Evolutionary conservation across 2,797 vertebrate species (phyloP), one percentile per base, ranked within the genome.

Genomic region (Tolypeutes matacus): DNA sequence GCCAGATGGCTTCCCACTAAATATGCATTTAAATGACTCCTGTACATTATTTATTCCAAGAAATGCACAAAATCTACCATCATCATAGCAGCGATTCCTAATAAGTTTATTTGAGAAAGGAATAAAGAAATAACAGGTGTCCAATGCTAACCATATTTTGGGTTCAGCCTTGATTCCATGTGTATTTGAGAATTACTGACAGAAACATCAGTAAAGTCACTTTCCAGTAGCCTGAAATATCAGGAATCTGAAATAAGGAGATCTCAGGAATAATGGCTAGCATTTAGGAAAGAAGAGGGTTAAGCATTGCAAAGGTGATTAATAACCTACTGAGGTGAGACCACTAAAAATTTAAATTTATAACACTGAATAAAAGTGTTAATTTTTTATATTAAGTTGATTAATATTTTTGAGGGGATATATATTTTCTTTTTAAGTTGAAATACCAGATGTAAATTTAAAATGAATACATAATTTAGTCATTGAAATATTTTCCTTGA

Each of bases 1-100:
- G 72, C 86, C 97, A 97, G 97, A 97, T 95, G 96, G 96, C 92
- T 97, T 93, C 82, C 93, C 67, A 93, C 89, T 95, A 73, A 92
- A 84, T 92, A 97, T 86, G 93, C 75, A 95, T 96, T 89, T 95
- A 85, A 97, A 97, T 80, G 46, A 94, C 89, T 95, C 94, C 77
- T 92, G 76, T 91, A 86, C 23, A 95, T 97, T 94, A 96, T 96
- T 96, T 97, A 97, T 96, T 95, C 84, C 31, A 97, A 96, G 62
- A 93, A 91, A 83, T 93, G 3, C 25, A 75, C 81, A 94, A 86
- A 95, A 94, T 89, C 92, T 83, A 87, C 49, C 51, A 72, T 95
- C 86, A 81, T 94, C 77, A 42, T 80, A 95, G 84, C 51, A 90
- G 81, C 64, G 27, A 95, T 46, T 96, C 76, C 62, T 96, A 81